Percentiles rank a stretch among this genome's conserved stretches.
These are phyloP conservation scores for Labrus mixtus DNA, from an alignment of 2,113 vertebrate species.

Conservation along the genomic window DNA sequence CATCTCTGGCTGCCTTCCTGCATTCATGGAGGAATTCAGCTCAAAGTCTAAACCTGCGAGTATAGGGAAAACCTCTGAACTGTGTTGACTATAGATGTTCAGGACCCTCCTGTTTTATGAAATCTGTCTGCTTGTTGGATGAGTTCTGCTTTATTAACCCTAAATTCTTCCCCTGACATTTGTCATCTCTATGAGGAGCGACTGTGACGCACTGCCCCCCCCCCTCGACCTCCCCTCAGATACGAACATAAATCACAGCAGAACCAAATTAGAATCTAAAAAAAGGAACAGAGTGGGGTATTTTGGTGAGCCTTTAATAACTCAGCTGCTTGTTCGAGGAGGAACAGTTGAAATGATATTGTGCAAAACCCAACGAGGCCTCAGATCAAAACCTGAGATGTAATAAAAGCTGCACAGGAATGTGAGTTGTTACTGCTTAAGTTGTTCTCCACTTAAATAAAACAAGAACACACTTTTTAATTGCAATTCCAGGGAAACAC, in stretches of 20 bases:
- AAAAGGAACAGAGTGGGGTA: constrained; percentile 74
- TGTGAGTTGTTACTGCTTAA: not conserved
- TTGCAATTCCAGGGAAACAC: not conserved
- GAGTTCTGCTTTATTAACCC: constrained; percentile 69
- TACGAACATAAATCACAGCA: constrained; percentile 76
- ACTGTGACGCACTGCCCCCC: constrained; percentile 62
- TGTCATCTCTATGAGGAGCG: constrained; percentile 68
- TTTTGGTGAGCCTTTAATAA: constrained; percentile 69
- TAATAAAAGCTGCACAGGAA: constrained; percentile 12
- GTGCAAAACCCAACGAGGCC: constrained; percentile 31
- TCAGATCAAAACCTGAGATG: constrained; percentile 22
- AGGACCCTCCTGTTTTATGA: constrained; percentile 42
- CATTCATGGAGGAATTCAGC: constrained; percentile 35
- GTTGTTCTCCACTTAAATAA: not conserved
- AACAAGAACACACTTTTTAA: not conserved
- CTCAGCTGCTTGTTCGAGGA: constrained; percentile 58
- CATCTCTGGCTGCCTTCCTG: constrained; percentile 49
- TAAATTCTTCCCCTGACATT: constrained; percentile 51
- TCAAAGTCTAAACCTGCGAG: constrained; percentile 46
- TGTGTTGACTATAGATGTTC: not conserved
- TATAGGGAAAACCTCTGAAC: constrained; percentile 18
- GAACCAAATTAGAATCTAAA: constrained; percentile 80
- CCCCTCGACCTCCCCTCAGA: constrained; percentile 56
- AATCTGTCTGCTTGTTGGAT: constrained; percentile 47
- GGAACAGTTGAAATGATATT: constrained; percentile 61